Evolutionary conservation across 2,113 vertebrate genomes (phyloP).

Genomic region (Alces alces): DNA sequence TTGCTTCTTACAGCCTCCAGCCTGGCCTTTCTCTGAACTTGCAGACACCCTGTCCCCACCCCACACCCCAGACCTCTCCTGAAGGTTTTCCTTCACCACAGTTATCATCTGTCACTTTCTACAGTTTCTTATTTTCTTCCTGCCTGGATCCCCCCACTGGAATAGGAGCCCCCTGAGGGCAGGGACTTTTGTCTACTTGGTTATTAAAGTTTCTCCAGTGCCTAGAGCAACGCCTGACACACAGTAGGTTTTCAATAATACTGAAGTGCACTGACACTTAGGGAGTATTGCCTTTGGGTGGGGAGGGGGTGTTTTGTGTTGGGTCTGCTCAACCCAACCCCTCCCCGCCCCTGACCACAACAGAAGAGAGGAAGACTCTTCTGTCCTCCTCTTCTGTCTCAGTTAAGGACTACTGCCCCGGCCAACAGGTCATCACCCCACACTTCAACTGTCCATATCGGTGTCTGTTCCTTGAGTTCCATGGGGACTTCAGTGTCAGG

Average conservation of each 20-base stretch:
- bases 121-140: background rate
- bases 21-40: background rate
- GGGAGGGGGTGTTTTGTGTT: rapidly evolving
- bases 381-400: background rate
- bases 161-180: background rate
- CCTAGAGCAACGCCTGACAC: background rate
- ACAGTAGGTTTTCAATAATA: background rate
- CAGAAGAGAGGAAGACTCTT: no score
- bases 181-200: background rate
- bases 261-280: rapidly evolving
- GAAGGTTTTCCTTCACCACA: background rate
- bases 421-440: background rate
- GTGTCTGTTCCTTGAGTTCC: background rate
- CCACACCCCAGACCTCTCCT: background rate
- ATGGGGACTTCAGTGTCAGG: background rate
- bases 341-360: background rate
- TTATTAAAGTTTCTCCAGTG: rapidly evolving
- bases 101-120: rapidly evolving
- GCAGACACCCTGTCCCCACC: background rate
- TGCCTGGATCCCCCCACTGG: background rate
- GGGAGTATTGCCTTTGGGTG: rapidly evolving
- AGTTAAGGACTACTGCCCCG: rapidly evolving
- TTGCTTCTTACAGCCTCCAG: background rate
- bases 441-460: rapidly evolving
- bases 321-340: background rate